phyloP scores from a whole-genome alignment of 2,113 vertebrate genomes.

The Scopus umbretta region DNA sequence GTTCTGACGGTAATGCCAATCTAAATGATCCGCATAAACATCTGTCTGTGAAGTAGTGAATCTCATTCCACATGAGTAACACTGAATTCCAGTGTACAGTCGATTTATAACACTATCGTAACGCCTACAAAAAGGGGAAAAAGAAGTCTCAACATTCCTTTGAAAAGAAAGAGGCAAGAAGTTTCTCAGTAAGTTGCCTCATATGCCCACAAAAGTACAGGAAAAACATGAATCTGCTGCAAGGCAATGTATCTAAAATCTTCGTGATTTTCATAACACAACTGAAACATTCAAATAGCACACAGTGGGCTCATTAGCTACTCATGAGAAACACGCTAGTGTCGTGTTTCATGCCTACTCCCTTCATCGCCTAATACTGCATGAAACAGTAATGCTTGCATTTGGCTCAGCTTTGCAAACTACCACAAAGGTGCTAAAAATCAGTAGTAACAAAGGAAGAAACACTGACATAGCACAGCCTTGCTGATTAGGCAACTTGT shows the following conservation, averaged over 20 bases:
- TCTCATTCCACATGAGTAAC: slow-evolving; percentile 96
- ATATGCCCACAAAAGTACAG: background rate
- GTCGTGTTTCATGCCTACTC: background rate
- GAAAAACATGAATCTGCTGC: background rate
- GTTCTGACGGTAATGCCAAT: slow-evolving; percentile 99
- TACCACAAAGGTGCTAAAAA: background rate
- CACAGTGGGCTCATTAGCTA: background rate
- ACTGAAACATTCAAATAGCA: background rate
- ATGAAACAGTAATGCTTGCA: rapidly evolving
- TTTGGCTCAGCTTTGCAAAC: background rate
- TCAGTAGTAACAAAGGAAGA: background rate
- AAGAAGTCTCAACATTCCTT: background rate
- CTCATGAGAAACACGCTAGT: rapidly evolving
- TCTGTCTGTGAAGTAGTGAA: slow-evolving; percentile 95
- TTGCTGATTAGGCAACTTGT: background rate
- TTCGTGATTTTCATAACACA: background rate
- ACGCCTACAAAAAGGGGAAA: slow-evolving; percentile 72
- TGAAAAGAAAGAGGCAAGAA: background rate
- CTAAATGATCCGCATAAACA: slow-evolving; percentile 95
- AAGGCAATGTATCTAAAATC: background rate
- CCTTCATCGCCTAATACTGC: background rate
- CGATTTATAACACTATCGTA: slow-evolving; percentile 90
- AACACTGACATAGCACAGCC: background rate
- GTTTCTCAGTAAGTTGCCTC: background rate
- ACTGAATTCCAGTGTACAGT: slow-evolving; percentile 97